Base-by-base conservation (phyloP, 2,888 invertebrate genomes). In the Lamellibrachia satsuma region DNA sequence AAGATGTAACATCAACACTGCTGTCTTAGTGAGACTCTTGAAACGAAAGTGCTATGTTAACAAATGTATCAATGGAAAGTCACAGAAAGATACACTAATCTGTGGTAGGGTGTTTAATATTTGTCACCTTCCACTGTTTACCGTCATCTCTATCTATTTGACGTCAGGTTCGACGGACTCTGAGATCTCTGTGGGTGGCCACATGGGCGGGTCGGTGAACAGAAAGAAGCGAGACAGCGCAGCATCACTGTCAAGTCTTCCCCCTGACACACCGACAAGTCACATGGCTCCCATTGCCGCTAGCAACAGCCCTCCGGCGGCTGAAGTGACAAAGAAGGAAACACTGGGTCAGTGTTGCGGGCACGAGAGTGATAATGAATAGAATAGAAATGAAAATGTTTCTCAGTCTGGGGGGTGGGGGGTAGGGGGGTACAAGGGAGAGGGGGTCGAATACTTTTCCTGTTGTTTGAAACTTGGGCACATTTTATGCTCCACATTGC, bases 121-220 rank as follows among this genome's bases (percentile, higher is more conserved):
- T 39, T 1, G 39, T 39, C 39, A 55, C 55, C 55, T 55, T 55
- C 55, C 55, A 55, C 55, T 60, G 22, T 1, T 60, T 60, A 60
- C 60, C 11, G 11, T 60, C 4, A 22, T 2, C 3, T 60, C 15
- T 60, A 15, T 75, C 11, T 6, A 22, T 15, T 75, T 75, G 75
- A 2, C 4, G 22, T 15, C 93, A 96, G 96, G 95, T 94, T 96
- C 95, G 22, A 95, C 95, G 39, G 96, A 96, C 92, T 95, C 95
- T 2, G 95, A 96, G 91, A 93, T 94, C 11, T 95, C 95, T 9
- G 92, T 93, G 52, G 93, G 93, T n/a, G 93, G 93, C 27, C 91
- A 52, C 91, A 91, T 39, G 27, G 52, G 51, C 7, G 52, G 91
- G 91, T 52, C 91, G 27, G 91, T 52, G 51, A 39, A n/a, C 7